These are phyloP conservation scores for Drosophila gunungcola DNA, from an alignment of 1,140 invertebrate species.

Conservation along the genomic window DNA sequence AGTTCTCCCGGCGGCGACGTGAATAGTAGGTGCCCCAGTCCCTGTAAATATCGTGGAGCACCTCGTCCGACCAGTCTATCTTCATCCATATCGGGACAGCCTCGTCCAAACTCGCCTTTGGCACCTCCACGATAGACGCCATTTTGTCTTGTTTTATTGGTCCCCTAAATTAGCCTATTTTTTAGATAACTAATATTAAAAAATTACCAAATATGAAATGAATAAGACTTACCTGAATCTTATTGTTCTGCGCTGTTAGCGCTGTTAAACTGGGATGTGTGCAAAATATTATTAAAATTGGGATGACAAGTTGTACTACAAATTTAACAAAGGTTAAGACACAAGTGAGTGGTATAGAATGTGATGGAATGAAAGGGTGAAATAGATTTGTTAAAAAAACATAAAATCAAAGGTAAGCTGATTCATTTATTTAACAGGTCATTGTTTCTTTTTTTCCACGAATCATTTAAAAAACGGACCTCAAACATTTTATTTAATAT, in stretches of 20 bases:
- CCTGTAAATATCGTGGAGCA: constrained; percentile 63
- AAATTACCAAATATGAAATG: no score
- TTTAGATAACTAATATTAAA: no score
- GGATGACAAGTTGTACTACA: constrained; percentile 9
- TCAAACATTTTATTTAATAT: not conserved
- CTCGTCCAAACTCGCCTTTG: constrained; percentile 12
- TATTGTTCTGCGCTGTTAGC: no score
- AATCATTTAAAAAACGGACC: not conserved
- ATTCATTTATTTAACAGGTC: not conserved
- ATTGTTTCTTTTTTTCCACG: no score
- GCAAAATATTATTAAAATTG: constrained; percentile 11
- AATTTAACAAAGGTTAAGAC: constrained; percentile 31
- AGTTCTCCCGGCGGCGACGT: constrained; percentile 59
- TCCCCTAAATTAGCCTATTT: not conserved
- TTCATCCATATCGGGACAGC: constrained; percentile 51
- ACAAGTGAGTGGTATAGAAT: not conserved
- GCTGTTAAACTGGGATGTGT: not conserved
- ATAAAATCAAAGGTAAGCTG: not conserved
- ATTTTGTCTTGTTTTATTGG: constrained; percentile 21
- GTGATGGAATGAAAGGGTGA: not conserved
- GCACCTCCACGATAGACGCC: constrained; percentile 60
- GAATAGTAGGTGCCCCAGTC: constrained; percentile 78
- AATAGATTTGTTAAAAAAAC: not conserved
- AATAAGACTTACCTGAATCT: not conserved
- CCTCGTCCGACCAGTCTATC: constrained; percentile 63